Percentiles rank a stretch among this genome's conserved stretches.
These are phyloP conservation scores for Dryobotodes eremita DNA, from an alignment of 2,888 invertebrate species.

Conservation along the genomic window DNA sequence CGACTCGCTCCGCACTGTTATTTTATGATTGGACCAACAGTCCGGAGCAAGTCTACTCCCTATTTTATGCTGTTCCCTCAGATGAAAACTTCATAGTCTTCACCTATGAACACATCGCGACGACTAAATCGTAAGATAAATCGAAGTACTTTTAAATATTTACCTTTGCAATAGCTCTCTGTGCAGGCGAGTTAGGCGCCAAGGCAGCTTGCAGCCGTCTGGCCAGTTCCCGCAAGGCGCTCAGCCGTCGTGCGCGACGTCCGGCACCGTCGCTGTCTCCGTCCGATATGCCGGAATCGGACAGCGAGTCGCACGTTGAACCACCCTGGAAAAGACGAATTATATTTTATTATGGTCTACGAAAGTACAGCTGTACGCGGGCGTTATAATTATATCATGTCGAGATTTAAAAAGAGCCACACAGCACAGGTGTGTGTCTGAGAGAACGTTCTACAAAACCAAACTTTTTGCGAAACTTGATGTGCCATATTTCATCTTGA, in stretches of 20 bases:
- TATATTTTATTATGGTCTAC: background rate
- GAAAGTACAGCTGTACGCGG: background rate
- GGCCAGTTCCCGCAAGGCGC: slow-evolving; percentile 92
- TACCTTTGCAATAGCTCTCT: slow-evolving; percentile 92
- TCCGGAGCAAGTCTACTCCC: too few relatives aligned
- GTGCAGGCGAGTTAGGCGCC: slow-evolving; percentile 92
- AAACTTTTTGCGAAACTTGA: background rate
- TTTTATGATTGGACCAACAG: background rate
- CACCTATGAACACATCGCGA: background rate
- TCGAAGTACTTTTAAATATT: background rate
- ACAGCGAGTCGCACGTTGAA: slow-evolving; percentile 92
- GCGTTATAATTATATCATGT: background rate
- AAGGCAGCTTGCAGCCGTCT: slow-evolving; percentile 92
- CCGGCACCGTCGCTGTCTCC: slow-evolving; percentile 92
- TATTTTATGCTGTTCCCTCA: background rate
- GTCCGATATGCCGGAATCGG: slow-evolving; percentile 95
- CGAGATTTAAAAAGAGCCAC: background rate
- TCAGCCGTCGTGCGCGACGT: slow-evolving; percentile 92
- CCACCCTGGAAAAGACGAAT: slow-evolving; percentile 76
- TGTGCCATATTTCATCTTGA: background rate
- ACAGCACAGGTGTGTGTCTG: background rate
- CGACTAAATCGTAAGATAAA: background rate
- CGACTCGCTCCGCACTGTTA: background rate
- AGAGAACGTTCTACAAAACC: background rate
- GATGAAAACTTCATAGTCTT: background rate